phyloP scores from a whole-genome alignment of 2,797 vertebrate genomes.

The Neomorphus geoffroyi region DNA sequence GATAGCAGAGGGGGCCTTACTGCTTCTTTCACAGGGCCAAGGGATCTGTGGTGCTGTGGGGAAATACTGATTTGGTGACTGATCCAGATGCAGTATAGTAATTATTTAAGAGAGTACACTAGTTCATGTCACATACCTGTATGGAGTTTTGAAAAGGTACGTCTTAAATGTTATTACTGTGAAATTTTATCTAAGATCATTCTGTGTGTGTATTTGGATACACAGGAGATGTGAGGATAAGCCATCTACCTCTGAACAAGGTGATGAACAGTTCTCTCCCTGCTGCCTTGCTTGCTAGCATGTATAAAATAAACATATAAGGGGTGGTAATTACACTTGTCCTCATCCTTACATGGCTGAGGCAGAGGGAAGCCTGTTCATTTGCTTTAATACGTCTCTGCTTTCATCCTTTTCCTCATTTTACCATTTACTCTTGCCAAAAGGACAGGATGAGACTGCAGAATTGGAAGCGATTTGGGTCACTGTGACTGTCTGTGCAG shows the following conservation, averaged over 20 bases:
- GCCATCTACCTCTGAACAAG: not conserved
- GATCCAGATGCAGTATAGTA: not conserved
- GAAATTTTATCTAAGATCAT: not conserved
- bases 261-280: not conserved
- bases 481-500: not conserved
- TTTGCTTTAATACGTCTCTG: not conserved
- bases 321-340: not conserved
- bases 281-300: not conserved
- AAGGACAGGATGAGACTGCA: not conserved
- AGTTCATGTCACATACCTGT: not conserved
- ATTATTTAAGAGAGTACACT: not conserved
- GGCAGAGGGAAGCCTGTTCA: not conserved
- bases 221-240: not conserved
- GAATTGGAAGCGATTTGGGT: not conserved
- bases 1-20: not conserved
- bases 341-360: not conserved
- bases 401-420: not conserved
- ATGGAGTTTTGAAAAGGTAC: not conserved
- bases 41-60: rapidly evolving
- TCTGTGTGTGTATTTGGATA: not conserved
- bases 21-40: not conserved
- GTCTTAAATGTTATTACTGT: not conserved
- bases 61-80: not conserved
- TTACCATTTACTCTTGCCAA: not conserved
- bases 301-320: not conserved